Percentiles rank a stretch among this genome's conserved stretches.
Evolutionary conservation across 2,888 invertebrate species (phyloP).

Genomic region (Glyphotaelius pellucidus): DNA sequence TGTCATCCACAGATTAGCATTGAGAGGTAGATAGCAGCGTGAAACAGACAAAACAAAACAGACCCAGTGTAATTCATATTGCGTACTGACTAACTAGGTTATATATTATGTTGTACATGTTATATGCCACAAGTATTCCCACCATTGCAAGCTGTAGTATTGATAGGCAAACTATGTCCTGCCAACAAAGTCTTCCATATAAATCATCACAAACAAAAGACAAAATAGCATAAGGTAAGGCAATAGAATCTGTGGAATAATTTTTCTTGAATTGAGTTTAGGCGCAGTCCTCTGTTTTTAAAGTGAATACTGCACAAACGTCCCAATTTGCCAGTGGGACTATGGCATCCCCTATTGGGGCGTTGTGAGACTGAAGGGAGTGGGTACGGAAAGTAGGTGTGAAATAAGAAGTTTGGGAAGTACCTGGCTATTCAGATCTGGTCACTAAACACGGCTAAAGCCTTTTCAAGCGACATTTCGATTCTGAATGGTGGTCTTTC

Average conservation of each 20-base stretch:
- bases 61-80: constrained; percentile 58
- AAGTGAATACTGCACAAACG: background rate
- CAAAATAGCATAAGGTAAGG: background rate
- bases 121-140: constrained; percentile 44
- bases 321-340: background rate
- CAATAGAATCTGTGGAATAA: background rate
- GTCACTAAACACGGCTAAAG: background rate
- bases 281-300: background rate
- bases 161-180: constrained; percentile 25
- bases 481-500: background rate
- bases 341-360: background rate
- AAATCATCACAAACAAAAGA: background rate
- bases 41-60: constrained; percentile 64
- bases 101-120: background rate
- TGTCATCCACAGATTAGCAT: constrained; percentile 53
- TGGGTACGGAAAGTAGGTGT: background rate
- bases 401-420: background rate
- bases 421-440: background rate
- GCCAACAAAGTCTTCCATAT: background rate
- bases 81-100: constrained; percentile 6
- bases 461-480: background rate
- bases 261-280: background rate
- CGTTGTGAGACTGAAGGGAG: background rate
- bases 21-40: constrained; percentile 63
- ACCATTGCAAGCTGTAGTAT: constrained; percentile 34